Percentiles rank a stretch among this genome's conserved stretches.
phyloP scores from a whole-genome alignment of 1,140 invertebrate genomes.

The Antheraea pernyi region DNA sequence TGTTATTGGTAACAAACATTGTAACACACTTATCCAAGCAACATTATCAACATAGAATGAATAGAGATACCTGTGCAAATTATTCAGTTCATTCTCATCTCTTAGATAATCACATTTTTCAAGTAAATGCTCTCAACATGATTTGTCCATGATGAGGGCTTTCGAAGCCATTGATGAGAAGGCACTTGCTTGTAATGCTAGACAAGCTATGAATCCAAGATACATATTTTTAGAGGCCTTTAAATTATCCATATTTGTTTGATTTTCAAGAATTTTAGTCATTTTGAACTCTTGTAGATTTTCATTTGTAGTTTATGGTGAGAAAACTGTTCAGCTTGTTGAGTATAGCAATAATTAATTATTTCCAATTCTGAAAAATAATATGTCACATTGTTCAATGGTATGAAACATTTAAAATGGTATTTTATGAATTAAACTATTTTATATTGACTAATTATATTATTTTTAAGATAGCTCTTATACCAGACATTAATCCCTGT shows the following conservation, averaged over 20 bases:
- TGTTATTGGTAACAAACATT: neutral
- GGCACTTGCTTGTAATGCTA: neutral
- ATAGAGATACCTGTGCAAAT: neutral
- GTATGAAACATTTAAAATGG: too few relatives aligned
- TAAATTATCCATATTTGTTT: neutral
- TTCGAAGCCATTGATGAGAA: neutral
- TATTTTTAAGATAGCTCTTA: too few relatives aligned
- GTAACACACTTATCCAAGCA: neutral
- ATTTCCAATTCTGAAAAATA: too few relatives aligned
- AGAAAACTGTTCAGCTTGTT: too few relatives aligned
- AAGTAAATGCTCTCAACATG: neutral
- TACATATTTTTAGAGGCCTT: neutral
- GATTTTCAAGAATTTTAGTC: neutral
- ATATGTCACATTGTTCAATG: too few relatives aligned
- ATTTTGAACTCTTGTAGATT: neutral
- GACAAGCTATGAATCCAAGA: neutral
- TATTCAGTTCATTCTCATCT: neutral
- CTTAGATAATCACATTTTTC: neutral
- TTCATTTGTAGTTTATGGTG: too few relatives aligned
- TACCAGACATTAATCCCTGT: too few relatives aligned
- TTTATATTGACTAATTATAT: too few relatives aligned
- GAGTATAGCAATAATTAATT: too few relatives aligned
- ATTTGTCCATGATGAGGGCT: neutral
- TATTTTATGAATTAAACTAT: too few relatives aligned
- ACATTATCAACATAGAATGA: neutral